Base-by-base conservation (phyloP, 2,888 invertebrate genomes). In the Scotopteryx bipunctaria region DNA sequence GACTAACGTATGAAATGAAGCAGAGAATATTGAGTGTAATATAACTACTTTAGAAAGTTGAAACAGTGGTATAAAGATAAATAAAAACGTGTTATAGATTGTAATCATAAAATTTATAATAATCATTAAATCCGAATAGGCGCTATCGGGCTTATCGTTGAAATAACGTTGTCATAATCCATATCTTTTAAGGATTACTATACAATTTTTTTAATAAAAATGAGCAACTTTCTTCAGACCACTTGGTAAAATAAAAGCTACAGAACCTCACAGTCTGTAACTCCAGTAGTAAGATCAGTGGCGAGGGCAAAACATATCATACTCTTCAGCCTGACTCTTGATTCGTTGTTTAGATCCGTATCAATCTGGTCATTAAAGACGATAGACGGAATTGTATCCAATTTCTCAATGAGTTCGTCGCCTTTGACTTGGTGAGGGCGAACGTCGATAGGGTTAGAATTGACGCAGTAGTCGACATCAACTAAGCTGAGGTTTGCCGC, bases 201-300 rank as follows among this genome's bases (percentile, higher is more conserved):
- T 77, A 52, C 64, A 84, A 84, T 75, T 84, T 83, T 56, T 71
- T 65, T 81, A 72, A 84, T 83, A 82, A 81, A 70, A 76, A n/a
- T n/a, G 75, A 66, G 49, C 73, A 75, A 46, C 9, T 27, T 11
- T 27, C 27, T n/a, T n/a, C n/a, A 27, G 41, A 67, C 57, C 63
- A 48, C 54, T 49, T 49, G 58, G 67, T 67, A 47, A 74, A 77
- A 78, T 80, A 78, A 80, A 60, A 80, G 81, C 66, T 81, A 75
- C 57, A 59, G 32, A 15, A 23, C 15, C 23, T 6, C 9, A 6
- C 86, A 86, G 25, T 66, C 58, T 2, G 68, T 71, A 0, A 85
- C 54, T 14, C 78, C 81, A 0, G 84, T 76, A 1, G 49, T 61
- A 0, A 79, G 67, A 11, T 81, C 74, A 16, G 69, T 72, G 1